These are phyloP conservation scores for Rhagonycha fulva DNA, from an alignment of 2,888 invertebrate genomes.

Conservation along the genomic window DNA sequence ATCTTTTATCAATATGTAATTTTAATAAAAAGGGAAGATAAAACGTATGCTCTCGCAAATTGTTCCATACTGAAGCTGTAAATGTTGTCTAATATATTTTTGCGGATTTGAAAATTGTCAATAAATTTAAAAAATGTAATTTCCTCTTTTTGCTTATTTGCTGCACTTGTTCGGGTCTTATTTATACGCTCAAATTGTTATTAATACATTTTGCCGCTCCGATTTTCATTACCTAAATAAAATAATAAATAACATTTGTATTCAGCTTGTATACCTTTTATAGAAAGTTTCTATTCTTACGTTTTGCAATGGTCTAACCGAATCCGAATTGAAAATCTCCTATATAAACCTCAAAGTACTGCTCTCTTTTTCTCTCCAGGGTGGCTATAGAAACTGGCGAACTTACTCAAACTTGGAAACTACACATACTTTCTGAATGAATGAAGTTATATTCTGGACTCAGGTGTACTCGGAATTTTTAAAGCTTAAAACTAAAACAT, in stretches of 20 bases:
- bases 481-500: not conserved
- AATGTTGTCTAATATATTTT: constrained; percentile 9
- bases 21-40: constrained; percentile 2
- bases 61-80: not conserved
- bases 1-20: constrained; percentile 8
- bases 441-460: constrained; percentile 4
- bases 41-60: not conserved
- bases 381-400: constrained; percentile 1
- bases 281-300: constrained; percentile 16
- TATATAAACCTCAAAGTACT: constrained; percentile 15
- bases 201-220: not conserved
- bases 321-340: constrained; percentile 19
- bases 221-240: not conserved
- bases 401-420: not conserved
- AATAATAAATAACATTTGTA: constrained; percentile 9
- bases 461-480: constrained; percentile 3
- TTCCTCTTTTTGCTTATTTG: not conserved
- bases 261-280: constrained; percentile 17
- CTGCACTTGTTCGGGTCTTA: not conserved
- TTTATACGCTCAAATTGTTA: not conserved
- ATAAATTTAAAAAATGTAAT: constrained; percentile 7
- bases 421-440: not conserved
- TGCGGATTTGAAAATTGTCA: constrained; percentile 13
- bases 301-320: constrained; percentile 5
- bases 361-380: constrained; percentile 6